Percentiles rank a stretch among this genome's conserved stretches.
These are phyloP conservation scores for Scartelaos histophorus DNA, from an alignment of 2,113 vertebrate species.

Conservation along the genomic window DNA sequence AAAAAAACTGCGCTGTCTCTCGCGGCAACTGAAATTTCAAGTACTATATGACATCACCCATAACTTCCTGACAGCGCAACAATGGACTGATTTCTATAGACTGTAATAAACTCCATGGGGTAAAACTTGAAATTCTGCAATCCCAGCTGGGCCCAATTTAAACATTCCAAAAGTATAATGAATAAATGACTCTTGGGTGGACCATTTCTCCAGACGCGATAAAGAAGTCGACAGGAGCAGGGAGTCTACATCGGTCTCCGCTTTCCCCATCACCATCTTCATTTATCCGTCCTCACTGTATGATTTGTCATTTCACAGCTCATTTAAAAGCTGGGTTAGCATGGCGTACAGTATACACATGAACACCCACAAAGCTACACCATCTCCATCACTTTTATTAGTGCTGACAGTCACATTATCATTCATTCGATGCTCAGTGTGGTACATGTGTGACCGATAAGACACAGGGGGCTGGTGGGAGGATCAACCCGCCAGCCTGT, in stretches of 20 bases:
- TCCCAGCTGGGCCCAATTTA: not conserved
- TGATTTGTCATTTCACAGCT: constrained; percentile 29
- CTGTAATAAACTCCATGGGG: too few species aligned
- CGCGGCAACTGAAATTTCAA: too few species aligned
- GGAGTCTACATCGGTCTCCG: not conserved
- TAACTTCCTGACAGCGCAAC: too few species aligned
- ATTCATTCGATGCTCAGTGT: constrained; percentile 7
- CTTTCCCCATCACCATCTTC: not conserved
- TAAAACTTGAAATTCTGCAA: not conserved
- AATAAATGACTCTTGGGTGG: not conserved
- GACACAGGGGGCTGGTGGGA: not conserved
- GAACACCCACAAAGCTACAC: constrained; percentile 5
- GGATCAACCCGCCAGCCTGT: constrained; percentile 24
- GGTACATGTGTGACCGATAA: constrained; percentile 5
- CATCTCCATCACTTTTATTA: not conserved
- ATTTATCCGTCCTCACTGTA: constrained; percentile 11
- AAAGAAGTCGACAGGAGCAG: constrained; percentile 14
- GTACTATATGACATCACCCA: too few species aligned
- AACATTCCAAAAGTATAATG: not conserved
- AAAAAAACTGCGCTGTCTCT: too few species aligned
- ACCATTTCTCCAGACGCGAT: not conserved
- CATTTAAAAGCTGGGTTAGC: constrained; percentile 6
- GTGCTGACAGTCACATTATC: constrained; percentile 7
- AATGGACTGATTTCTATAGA: too few species aligned
- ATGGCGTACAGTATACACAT: not conserved